Evolutionary conservation across 2,888 invertebrate genomes (phyloP).

Genomic region (Drosophila vallismaia): DNA sequence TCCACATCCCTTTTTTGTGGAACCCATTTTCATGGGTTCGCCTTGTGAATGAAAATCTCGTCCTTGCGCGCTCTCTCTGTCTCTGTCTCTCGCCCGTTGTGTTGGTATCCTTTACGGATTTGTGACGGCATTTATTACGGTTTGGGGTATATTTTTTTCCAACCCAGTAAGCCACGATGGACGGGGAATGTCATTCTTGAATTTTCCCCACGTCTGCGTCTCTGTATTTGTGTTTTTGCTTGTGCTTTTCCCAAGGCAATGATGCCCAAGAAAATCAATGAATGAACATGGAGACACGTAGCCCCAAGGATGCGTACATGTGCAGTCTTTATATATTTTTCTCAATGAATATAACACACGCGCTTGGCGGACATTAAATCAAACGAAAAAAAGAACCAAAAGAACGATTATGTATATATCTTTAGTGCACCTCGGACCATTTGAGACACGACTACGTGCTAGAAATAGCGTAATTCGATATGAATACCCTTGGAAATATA

Average conservation of each 20-base stretch:
- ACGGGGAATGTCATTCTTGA: conserved; percentile 43
- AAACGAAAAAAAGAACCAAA: conserved; percentile 7
- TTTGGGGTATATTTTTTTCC: conserved; percentile 47
- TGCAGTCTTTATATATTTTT: conserved; percentile 31
- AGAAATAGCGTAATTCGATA: conserved; percentile 39
- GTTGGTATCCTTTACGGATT: conserved; percentile 11
- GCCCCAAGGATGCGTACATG: conserved; percentile 25
- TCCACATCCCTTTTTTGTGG: conserved; percentile 65
- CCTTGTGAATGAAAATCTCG: conserved; percentile 74
- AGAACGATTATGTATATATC: conserved; percentile 11
- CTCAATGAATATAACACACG: conserved; percentile 37
- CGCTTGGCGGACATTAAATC: conserved; percentile 17
- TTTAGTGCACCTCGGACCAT: conserved; percentile 28
- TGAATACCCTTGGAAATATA: conserved; percentile 4
- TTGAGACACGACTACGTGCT: conserved; percentile 41
- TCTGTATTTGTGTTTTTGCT: conserved; percentile 28
- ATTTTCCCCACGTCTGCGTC: conserved; percentile 37
- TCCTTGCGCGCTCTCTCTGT: conserved; percentile 26
- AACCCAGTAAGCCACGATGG: conserved; percentile 9
- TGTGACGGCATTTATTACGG: conserved; percentile 69
- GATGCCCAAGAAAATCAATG: conserved; percentile 52
- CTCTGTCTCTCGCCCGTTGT: no score
- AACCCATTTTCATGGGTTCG: conserved; percentile 51
- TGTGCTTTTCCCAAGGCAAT: conserved; percentile 38
- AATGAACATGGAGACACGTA: conserved; percentile 52